Percentiles rank a stretch among this genome's conserved stretches.
Conservation (phyloP, 2,113 vertebrate species). For the Origma solitaria region DNA sequence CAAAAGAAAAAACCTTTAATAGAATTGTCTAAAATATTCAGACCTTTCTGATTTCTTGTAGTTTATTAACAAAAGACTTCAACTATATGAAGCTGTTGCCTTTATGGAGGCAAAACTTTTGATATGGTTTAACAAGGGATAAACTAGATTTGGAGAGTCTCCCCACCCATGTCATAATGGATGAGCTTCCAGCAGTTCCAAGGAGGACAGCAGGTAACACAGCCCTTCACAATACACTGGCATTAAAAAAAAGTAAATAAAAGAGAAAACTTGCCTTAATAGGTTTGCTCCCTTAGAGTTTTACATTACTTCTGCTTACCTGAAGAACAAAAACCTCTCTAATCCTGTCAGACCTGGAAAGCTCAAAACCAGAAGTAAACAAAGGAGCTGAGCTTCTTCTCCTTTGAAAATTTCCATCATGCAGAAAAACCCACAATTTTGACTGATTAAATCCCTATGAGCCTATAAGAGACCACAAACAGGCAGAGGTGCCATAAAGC, state of each 20-base stretch:
- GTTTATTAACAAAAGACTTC: not conserved
- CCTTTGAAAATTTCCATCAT: not conserved
- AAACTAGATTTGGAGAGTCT: not conserved
- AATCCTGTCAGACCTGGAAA: not conserved
- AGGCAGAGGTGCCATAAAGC: not conserved
- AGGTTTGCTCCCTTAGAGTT: not conserved
- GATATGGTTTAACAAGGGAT: not conserved
- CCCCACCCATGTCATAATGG: rapidly evolving
- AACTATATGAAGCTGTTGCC: not conserved
- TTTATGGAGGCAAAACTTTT: not conserved
- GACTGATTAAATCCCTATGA: not conserved
- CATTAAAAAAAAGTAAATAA: not conserved
- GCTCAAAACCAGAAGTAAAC: not conserved
- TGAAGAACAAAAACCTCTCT: not conserved
- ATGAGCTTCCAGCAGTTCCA: not conserved
- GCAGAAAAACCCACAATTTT: not conserved
- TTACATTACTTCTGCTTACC: not conserved
- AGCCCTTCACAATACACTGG: not conserved
- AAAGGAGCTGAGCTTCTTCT: not conserved
- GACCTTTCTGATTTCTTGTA: not conserved
- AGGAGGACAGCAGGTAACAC: not conserved
- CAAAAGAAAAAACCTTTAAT: not conserved
- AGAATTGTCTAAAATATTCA: not conserved
- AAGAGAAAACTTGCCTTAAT: not conserved
- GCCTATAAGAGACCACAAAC: not conserved